These are phyloP conservation scores for Junco hyemalis DNA, from an alignment of 2,113 vertebrate genomes.

Conservation along the genomic window DNA sequence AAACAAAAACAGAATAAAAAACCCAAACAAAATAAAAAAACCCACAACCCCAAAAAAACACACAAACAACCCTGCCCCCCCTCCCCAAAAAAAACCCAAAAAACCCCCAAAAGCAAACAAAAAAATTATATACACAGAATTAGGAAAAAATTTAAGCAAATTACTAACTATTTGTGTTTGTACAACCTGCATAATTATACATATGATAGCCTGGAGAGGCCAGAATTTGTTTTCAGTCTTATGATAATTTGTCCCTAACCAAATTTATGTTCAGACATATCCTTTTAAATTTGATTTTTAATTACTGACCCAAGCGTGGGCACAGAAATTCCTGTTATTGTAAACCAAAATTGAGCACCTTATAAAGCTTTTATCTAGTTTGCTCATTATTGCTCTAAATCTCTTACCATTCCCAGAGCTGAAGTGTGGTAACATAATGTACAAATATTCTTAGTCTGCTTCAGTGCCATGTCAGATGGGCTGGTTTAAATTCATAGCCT, in stretches of 20 bases:
- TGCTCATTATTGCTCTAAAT: neutral
- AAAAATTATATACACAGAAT: neutral
- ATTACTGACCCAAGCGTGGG: neutral
- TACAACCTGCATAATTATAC: neutral
- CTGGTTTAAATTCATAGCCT: neutral
- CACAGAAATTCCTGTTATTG: neutral
- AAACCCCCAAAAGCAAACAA: no score
- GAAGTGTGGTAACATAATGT: neutral
- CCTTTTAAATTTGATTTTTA: neutral
- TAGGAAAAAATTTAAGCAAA: neutral
- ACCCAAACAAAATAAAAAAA: no score
- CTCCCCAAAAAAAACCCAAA: no score
- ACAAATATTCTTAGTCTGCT: neutral
- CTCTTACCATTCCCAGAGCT: neutral
- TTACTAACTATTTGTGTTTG: neutral
- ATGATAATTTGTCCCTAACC: no score
- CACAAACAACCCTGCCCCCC: no score
- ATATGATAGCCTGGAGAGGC: neutral
- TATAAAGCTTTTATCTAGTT: neutral
- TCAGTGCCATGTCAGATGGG: neutral
- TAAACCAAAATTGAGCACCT: neutral
- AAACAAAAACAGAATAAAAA: no score
- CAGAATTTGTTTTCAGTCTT: neutral
- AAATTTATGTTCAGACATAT: neutral
- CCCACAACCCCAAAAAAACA: no score